These are phyloP conservation scores for Drosophila baimaii DNA, from an alignment of 1,140 invertebrate genomes.

Conservation along the genomic window DNA sequence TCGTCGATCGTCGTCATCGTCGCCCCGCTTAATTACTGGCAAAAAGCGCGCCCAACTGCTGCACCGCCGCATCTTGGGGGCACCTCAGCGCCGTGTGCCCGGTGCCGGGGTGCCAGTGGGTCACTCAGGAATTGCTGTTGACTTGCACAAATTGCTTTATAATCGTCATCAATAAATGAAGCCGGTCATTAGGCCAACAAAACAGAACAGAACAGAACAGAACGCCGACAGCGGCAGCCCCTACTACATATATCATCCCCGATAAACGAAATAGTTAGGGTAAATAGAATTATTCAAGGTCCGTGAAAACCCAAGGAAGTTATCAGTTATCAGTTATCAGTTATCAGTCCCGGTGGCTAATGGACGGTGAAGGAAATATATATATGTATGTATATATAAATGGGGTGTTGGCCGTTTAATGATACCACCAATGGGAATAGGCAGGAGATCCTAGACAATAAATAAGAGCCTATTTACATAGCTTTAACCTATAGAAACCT, in stretches of 20 bases:
- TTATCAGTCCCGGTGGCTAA: slow-evolving; percentile 2
- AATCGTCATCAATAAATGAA: slow-evolving; percentile 81
- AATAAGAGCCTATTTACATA: neutral
- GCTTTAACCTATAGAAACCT: too few relatives aligned
- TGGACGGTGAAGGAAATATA: slow-evolving; percentile 14
- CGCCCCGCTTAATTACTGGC: slow-evolving; percentile 65
- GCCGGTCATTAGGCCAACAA: slow-evolving; percentile 66
- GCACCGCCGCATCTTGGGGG: neutral
- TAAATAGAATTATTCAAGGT: slow-evolving; percentile 62
- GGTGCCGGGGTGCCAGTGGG: slow-evolving; percentile 29
- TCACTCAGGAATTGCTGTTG: slow-evolving; percentile 57
- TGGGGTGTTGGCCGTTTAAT: slow-evolving; percentile 6
- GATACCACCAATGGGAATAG: slow-evolving; percentile 1
- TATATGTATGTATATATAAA: too few relatives aligned
- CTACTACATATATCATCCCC: neutral
- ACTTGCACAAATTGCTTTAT: slow-evolving; percentile 81
- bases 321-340: slow-evolving; percentile 15
- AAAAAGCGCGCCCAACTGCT: slow-evolving; percentile 25
- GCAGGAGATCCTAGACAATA: neutral
- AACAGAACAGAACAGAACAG: neutral
- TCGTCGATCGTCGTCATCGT: slow-evolving; percentile 46
- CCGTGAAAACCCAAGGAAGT: neutral
- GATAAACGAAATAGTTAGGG: slow-evolving; percentile 43
- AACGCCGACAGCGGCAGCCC: neutral
- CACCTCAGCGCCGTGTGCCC: slow-evolving; percentile 11